phyloP scores from a whole-genome alignment of 2,797 vertebrate genomes.

The Hydrocynus forskahlii region DNA sequence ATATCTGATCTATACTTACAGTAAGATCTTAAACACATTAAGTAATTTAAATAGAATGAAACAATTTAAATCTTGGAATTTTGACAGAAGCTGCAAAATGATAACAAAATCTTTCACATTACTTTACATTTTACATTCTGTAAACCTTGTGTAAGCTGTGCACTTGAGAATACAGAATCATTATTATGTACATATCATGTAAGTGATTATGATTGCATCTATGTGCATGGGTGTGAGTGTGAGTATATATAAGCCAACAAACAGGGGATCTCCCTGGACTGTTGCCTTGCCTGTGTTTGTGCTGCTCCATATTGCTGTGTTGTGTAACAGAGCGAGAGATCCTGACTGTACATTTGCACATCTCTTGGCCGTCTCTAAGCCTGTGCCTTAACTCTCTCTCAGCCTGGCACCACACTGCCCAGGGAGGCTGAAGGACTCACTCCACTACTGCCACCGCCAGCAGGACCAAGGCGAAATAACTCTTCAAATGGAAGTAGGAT shows the following conservation, averaged over 20 bases:
- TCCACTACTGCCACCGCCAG: not conserved
- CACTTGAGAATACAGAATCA: too few relatives aligned
- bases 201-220: not conserved
- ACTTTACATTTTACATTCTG: too few relatives aligned
- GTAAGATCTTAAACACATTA: too few relatives aligned
- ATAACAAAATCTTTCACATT: too few relatives aligned
- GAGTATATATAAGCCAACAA: not conserved
- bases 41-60: too few relatives aligned
- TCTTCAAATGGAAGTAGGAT: not conserved
- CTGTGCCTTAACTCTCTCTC: not conserved
- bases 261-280: not conserved
- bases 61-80: too few relatives aligned
- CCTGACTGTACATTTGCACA: not conserved
- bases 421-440: not conserved
- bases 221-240: not conserved
- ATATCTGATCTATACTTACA: too few relatives aligned
- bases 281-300: constrained; percentile 8
- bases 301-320: constrained; percentile 15
- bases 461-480: not conserved
- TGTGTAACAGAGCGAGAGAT: not conserved
- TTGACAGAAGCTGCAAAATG: too few relatives aligned
- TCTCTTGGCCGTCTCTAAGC: not conserved
- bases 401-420: not conserved
- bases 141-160: too few relatives aligned
- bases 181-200: too few relatives aligned